Conservation (phyloP, 2,888 invertebrate species). For the Gymnosoma rotundatum region DNA sequence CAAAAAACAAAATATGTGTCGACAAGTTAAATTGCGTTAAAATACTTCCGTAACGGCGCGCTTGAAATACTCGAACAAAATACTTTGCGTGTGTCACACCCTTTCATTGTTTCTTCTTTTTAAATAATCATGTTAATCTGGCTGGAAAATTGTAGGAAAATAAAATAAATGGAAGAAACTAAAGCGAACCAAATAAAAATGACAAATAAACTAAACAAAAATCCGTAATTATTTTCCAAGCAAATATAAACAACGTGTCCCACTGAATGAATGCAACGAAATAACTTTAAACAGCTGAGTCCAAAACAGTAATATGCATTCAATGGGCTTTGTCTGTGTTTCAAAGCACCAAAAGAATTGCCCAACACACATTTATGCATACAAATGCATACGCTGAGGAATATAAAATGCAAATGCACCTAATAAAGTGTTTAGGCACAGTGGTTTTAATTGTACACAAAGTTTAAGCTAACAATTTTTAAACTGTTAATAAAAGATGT, state of each 20-base stretch:
- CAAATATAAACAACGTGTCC: slow-evolving; percentile 69
- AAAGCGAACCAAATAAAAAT: slow-evolving; percentile 22
- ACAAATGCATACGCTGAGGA: slow-evolving; percentile 28
- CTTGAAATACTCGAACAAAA: slow-evolving; percentile 46
- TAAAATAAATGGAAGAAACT: slow-evolving; percentile 47
- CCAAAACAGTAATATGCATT: slow-evolving; percentile 54
- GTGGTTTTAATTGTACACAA: too few species aligned
- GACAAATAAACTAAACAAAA: slow-evolving; percentile 56
- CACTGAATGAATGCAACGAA: slow-evolving; percentile 68
- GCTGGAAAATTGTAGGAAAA: slow-evolving; percentile 65
- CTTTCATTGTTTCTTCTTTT: slow-evolving; percentile 58
- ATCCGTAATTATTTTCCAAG: slow-evolving; percentile 65
- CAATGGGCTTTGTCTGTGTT: slow-evolving; percentile 47
- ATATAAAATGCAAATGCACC: slow-evolving; percentile 67
- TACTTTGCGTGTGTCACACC: slow-evolving; percentile 63
- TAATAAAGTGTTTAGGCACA: slow-evolving; percentile 59
- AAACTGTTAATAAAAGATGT: too few species aligned
- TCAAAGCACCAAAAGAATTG: slow-evolving; percentile 25
- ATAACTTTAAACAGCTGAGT: slow-evolving; percentile 70
- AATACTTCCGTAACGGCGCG: slow-evolving; percentile 72
- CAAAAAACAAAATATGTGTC: slow-evolving; percentile 35
- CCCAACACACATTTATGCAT: slow-evolving; percentile 10
- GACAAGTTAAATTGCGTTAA: slow-evolving; percentile 61
- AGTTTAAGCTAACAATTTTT: too few species aligned
- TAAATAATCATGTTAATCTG: slow-evolving; percentile 68